Conservation (phyloP, 2,113 vertebrate species). For the Cyprinus carpio region DNA sequence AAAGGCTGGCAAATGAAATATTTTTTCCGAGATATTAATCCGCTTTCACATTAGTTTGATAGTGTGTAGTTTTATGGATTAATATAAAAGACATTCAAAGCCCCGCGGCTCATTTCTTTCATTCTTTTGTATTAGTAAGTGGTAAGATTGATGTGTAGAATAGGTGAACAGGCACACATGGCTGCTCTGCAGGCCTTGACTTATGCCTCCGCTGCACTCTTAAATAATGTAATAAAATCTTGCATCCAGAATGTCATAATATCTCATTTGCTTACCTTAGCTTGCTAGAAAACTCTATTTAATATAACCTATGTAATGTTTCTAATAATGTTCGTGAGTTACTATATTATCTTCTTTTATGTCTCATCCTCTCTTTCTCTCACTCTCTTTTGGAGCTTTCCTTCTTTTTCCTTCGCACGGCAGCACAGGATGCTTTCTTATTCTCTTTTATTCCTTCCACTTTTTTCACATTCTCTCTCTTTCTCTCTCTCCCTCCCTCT, state of each 20-base stretch:
- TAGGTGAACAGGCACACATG: neutral
- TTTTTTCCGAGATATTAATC: conserved; percentile 21
- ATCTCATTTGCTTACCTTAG: neutral
- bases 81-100: neutral
- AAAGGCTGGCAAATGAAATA: conserved; percentile 11
- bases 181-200: neutral
- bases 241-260: neutral
- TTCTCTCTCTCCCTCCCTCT: conserved; percentile 4
- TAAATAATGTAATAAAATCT: conserved; percentile 26
- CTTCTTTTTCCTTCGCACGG: neutral
- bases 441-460: conserved; percentile 29
- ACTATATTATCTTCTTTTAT: conserved; percentile 2
- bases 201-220: neutral
- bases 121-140: conserved; percentile 6
- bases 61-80: neutral
- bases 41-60: conserved; percentile 16
- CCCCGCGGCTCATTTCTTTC: neutral
- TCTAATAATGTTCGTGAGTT: neutral
- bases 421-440: conserved; percentile 33
- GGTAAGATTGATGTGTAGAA: neutral
- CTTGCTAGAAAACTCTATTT: neutral
- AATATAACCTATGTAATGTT: neutral
- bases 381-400: conserved; percentile 15
- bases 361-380: neutral
- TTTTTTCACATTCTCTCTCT: conserved; percentile 28